Percentiles rank a stretch among this genome's conserved stretches.
phyloP scores from a whole-genome alignment of 2,113 vertebrate genomes.

The Platysteira castanea region DNA sequence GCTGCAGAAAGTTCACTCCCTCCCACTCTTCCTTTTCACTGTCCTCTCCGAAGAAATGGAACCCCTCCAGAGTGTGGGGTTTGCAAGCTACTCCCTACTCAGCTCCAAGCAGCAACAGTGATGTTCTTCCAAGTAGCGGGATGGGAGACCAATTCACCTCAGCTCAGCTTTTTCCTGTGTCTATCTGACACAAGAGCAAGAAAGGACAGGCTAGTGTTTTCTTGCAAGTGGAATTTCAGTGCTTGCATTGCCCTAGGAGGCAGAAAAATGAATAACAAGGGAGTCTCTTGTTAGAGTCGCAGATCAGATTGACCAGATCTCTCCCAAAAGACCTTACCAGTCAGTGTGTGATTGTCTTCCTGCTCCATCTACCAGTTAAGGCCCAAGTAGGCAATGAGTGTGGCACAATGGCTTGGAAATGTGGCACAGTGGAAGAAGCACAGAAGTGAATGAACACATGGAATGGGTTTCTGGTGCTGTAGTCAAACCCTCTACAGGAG shows the following conservation, averaged over 20 bases:
- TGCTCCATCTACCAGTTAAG: slow-evolving; percentile 20
- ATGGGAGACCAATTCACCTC: not conserved
- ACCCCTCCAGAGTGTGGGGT: not conserved
- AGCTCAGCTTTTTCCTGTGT: not conserved
- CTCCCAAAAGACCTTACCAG: not conserved
- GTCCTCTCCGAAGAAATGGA: not conserved
- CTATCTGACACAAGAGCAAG: not conserved
- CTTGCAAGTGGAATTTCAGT: not conserved
- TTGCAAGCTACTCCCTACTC: not conserved
- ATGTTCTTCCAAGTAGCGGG: not conserved
- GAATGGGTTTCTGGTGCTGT: not conserved
- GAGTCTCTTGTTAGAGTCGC: not conserved
- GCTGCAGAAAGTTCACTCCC: not conserved
- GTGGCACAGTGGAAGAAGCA: not conserved
- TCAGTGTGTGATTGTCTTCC: not conserved
- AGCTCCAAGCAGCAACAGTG: not conserved
- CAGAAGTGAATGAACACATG: not conserved
- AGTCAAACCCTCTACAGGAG: not conserved
- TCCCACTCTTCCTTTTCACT: not conserved
- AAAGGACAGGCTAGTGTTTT: not conserved
- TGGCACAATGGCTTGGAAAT: slow-evolving; percentile 6
- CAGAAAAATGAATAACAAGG: not conserved
- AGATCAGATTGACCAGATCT: not conserved
- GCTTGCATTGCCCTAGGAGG: not conserved
- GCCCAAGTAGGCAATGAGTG: not conserved